Conservation (phyloP, 1,140 invertebrate genomes). For the Frieseomelitta varia region DNA sequence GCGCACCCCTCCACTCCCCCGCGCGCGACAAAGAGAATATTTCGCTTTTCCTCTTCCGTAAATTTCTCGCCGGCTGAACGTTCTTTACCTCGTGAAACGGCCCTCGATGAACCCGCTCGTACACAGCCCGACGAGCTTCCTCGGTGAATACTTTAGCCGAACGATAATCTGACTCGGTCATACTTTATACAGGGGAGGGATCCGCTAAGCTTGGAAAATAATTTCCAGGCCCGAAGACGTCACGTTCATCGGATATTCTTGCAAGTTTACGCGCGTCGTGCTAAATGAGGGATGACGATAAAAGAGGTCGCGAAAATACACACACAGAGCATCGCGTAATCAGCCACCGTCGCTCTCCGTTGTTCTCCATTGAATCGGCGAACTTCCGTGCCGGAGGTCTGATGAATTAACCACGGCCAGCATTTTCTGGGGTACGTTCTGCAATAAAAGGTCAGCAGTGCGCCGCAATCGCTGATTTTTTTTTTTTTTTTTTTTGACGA, state of each 20-base stretch:
- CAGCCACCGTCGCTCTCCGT: background rate
- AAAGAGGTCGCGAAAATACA: constrained; percentile 13
- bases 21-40: background rate
- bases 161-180: background rate
- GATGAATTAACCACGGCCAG: constrained; percentile 8
- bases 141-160: background rate
- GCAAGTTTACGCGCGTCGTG: background rate
- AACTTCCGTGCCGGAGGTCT: background rate
- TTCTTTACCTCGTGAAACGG: background rate
- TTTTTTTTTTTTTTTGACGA: background rate
- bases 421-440: background rate
- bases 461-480: background rate
- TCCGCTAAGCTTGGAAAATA: background rate
- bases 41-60: background rate
- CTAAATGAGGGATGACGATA: constrained; percentile 11
- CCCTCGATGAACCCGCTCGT: background rate
- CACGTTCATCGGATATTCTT: constrained; percentile 1
- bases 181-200: background rate
- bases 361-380: constrained; percentile 14
- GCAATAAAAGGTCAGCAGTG: background rate
- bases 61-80: background rate
- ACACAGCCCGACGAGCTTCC: background rate
- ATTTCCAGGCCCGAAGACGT: background rate
- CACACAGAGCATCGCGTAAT: background rate
- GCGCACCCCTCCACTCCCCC: too few species aligned